These are phyloP conservation scores for Loxodonta africana DNA, from an alignment of 2,113 vertebrate genomes.

Conservation along the genomic window DNA sequence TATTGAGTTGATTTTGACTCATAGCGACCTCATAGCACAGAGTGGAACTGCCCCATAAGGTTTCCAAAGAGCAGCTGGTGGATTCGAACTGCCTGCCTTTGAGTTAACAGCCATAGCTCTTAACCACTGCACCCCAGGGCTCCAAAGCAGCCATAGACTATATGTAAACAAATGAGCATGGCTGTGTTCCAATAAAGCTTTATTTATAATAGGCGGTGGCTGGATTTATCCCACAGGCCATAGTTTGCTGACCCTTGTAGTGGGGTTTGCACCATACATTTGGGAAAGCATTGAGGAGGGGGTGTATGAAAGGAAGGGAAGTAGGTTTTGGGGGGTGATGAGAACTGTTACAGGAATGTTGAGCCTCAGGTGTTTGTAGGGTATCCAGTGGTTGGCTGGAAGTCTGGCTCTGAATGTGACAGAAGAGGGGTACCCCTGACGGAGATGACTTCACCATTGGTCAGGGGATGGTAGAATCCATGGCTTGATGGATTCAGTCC, in stretches of 20 bases:
- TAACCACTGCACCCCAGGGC: too few relatives aligned
- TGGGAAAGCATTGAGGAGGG: background rate
- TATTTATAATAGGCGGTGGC: background rate
- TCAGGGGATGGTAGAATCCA: too few relatives aligned
- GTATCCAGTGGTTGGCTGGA: background rate
- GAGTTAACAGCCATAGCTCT: too few relatives aligned
- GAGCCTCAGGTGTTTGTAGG: background rate
- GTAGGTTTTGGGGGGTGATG: background rate
- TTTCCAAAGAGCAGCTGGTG: too few relatives aligned
- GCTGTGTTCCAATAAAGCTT: too few relatives aligned
- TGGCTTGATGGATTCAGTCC: background rate
- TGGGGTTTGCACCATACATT: accelerated
- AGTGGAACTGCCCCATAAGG: too few relatives aligned
- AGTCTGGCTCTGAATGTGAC: background rate
- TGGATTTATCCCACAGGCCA: too few relatives aligned
- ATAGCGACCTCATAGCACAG: too few relatives aligned
- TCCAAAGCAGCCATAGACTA: too few relatives aligned
- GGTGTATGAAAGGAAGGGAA: background rate
- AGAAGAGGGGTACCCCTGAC: accelerated
- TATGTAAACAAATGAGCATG: too few relatives aligned
- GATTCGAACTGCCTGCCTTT: too few relatives aligned
- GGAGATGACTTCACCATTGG: accelerated
- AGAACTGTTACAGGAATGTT: background rate
- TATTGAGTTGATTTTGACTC: too few relatives aligned
- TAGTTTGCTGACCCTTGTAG: background rate